Evolutionary conservation across 2,888 invertebrate genomes (phyloP).

Genomic region (Drosophila multiciliata): DNA sequence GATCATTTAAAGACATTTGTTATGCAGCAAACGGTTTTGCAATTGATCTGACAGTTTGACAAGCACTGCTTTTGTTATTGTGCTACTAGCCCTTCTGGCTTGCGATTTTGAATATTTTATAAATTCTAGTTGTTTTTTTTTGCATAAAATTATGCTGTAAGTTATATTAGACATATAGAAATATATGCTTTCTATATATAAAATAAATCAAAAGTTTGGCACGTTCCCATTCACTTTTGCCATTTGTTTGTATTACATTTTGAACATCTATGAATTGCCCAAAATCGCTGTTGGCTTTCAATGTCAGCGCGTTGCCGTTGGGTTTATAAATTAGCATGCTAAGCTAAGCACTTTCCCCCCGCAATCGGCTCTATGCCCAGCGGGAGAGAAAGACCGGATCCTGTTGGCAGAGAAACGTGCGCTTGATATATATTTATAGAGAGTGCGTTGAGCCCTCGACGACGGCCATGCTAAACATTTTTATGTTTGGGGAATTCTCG

Average conservation of each 20-base stretch:
- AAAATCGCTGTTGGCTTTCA: conserved; percentile 59
- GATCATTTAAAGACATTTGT: conserved; percentile 41
- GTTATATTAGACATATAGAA: not conserved
- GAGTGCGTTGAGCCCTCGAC: conserved; percentile 43
- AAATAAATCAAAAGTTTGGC: conserved; percentile 9
- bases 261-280: conserved; percentile 43
- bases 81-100: not conserved
- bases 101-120: not conserved
- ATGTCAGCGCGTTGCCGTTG: conserved; percentile 55
- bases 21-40: conserved; percentile 9
- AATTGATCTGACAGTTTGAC: conserved; percentile 23
- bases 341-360: not conserved
- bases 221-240: conserved; percentile 24
- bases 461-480: conserved; percentile 40
- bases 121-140: not conserved
- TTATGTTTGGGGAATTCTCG: conserved; percentile 64
- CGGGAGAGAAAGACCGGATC: conserved; percentile 48
- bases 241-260: conserved; percentile 17
- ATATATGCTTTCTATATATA: not conserved
- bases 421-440: conserved; percentile 71
- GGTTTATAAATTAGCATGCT: conserved; percentile 70
- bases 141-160: not conserved
- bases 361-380: not conserved
- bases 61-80: conserved; percentile 9
- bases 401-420: conserved; percentile 67